Evolutionary conservation across 2,113 vertebrate species (phyloP).

Genomic region (Dasyprocta punctata): DNA sequence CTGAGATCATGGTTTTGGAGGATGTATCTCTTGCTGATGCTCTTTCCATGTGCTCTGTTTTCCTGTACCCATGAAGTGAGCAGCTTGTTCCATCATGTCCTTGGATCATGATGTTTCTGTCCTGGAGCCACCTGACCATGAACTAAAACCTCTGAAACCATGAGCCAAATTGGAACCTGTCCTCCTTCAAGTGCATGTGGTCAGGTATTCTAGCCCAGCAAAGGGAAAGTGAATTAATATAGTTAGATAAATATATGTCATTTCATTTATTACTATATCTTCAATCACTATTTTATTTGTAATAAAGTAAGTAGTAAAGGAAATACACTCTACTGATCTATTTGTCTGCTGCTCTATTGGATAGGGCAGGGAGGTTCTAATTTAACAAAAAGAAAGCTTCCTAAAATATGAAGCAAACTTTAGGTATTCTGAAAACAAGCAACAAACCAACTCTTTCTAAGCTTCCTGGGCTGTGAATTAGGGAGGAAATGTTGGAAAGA

Average conservation of each 20-base stretch:
- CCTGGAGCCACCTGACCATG: background rate
- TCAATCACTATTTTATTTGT: background rate
- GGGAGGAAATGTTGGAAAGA: too few relatives aligned
- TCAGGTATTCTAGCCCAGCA: background rate
- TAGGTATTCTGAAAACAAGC: conserved; percentile 13
- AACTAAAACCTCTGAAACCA: background rate
- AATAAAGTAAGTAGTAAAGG: background rate
- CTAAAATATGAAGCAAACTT: background rate
- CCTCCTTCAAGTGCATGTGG: background rate
- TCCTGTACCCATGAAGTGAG: background rate
- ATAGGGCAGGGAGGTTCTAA: background rate
- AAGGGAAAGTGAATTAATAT: background rate
- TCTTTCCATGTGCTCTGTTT: background rate
- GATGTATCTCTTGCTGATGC: too few relatives aligned
- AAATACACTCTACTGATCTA: background rate
- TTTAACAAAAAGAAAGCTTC: background rate
- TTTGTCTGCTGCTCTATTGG: background rate
- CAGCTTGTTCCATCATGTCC: background rate
- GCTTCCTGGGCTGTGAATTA: fast-evolving
- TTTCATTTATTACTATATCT: background rate
- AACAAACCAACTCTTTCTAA: background rate
- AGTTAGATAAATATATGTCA: background rate
- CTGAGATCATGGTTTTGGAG: background rate
- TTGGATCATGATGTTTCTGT: background rate
- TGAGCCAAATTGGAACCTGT: background rate